Evolutionary conservation across 2,888 invertebrate species (phyloP).

Genomic region (Troides helena): DNA sequence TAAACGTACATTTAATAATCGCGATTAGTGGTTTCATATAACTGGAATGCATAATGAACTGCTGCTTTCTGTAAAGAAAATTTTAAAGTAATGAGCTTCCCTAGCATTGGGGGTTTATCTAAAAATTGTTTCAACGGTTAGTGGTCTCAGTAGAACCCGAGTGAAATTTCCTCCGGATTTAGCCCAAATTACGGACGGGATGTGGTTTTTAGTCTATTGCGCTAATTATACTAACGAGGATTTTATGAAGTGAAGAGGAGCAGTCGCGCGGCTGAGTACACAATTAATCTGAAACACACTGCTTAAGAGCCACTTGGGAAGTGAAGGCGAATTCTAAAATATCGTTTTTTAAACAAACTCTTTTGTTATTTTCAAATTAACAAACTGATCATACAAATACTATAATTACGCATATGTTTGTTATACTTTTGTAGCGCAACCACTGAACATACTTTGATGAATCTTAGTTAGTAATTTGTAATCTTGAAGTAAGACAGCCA

Average conservation of each 20-base stretch:
- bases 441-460: too few relatives aligned
- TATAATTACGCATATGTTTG: too few relatives aligned
- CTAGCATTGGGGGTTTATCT: neutral
- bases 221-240: conserved; percentile 25
- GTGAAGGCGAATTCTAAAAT: conserved; percentile 13
- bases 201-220: conserved; percentile 25
- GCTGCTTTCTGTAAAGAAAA: too few relatives aligned
- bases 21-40: conserved; percentile 9
- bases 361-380: neutral
- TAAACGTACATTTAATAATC: too few relatives aligned
- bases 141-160: neutral
- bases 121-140: conserved; percentile 2
- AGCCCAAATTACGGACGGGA: conserved; percentile 5
- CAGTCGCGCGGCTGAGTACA: conserved; percentile 14
- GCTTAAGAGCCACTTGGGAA: conserved; percentile 12
- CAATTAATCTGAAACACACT: conserved; percentile 22
- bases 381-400: neutral
- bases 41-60: conserved; percentile 15
- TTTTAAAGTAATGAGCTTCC: too few relatives aligned
- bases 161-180: neutral
- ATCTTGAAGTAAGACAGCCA: too few relatives aligned
- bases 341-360: neutral
- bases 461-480: too few relatives aligned
- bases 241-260: conserved; percentile 21
- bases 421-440: too few relatives aligned